Conservation (phyloP, 2,888 invertebrate genomes). For the Crossocerus cetratus region DNA sequence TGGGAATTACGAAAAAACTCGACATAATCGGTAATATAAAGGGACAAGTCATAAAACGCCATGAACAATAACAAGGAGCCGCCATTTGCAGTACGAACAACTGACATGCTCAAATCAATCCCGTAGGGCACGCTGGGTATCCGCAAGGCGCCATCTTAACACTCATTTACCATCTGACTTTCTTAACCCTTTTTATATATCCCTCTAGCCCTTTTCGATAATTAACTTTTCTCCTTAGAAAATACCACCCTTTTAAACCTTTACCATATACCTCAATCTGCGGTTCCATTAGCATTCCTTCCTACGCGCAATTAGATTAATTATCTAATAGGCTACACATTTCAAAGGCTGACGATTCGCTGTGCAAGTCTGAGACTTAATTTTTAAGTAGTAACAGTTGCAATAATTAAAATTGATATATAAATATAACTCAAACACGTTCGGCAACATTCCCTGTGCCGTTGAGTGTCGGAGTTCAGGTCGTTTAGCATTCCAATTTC, state of each 20-base stretch:
- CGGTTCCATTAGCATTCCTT: not conserved
- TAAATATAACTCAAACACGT: too few species aligned
- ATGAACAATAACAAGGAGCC: slow-evolving; percentile 99
- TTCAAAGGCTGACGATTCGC: too few species aligned
- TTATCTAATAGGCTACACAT: too few species aligned
- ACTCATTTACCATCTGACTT: slow-evolving; percentile 59
- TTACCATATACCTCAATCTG: not conserved
- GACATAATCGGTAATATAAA: slow-evolving; percentile 76
- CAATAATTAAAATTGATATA: too few species aligned
- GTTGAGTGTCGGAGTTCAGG: too few species aligned
- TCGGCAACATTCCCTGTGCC: too few species aligned
- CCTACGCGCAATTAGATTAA: too few species aligned
- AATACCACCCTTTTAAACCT: not conserved
- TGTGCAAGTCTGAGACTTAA: too few species aligned
- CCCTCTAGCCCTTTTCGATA: slow-evolving; percentile 3
- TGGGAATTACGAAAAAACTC: slow-evolving; percentile 71
- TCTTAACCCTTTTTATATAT: slow-evolving; percentile 51
- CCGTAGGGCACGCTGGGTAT: slow-evolving; percentile 74
- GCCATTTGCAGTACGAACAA: slow-evolving; percentile 97
- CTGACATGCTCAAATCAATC: slow-evolving; percentile 85
- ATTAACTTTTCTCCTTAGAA: slow-evolving; percentile 1
- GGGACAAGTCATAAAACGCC: slow-evolving; percentile 82
- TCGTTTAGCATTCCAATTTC: not conserved
- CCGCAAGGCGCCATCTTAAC: slow-evolving; percentile 73
- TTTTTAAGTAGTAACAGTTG: too few species aligned